phyloP scores from a whole-genome alignment of 1,140 invertebrate genomes.

The Heliconius hewitsoni region DNA sequence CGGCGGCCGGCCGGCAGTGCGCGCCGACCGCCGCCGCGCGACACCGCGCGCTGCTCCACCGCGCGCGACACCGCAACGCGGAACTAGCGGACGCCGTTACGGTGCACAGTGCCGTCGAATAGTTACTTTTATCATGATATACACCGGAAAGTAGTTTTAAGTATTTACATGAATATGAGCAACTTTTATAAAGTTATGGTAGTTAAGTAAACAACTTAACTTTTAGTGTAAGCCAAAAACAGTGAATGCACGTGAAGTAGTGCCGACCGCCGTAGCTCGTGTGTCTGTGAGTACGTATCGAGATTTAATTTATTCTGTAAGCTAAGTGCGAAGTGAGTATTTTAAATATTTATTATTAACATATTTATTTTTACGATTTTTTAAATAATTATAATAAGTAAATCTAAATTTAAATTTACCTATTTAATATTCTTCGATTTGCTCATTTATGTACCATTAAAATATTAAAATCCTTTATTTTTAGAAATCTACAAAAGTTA shows the following conservation, averaged over 20 bases:
- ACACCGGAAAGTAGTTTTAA: not conserved
- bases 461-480: no score
- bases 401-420: no score
- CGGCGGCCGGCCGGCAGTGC: conserved; percentile 1
- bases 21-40: not conserved
- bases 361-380: not conserved
- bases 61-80: not conserved
- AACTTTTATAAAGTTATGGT: not conserved
- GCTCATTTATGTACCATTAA: no score
- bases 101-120: not conserved
- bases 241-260: not conserved
- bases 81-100: not conserved
- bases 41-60: not conserved
- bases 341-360: not conserved
- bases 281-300: not conserved
- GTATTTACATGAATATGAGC: not conserved
- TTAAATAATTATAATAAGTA: no score
- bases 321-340: not conserved
- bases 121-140: not conserved
- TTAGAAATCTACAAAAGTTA: no score
- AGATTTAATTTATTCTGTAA: not conserved
- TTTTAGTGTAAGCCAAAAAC: not conserved
- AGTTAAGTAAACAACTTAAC: not conserved
- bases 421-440: no score
- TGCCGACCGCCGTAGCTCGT: not conserved